phyloP scores from a whole-genome alignment of 2,888 invertebrate species.

The Tridacna crocea region DNA sequence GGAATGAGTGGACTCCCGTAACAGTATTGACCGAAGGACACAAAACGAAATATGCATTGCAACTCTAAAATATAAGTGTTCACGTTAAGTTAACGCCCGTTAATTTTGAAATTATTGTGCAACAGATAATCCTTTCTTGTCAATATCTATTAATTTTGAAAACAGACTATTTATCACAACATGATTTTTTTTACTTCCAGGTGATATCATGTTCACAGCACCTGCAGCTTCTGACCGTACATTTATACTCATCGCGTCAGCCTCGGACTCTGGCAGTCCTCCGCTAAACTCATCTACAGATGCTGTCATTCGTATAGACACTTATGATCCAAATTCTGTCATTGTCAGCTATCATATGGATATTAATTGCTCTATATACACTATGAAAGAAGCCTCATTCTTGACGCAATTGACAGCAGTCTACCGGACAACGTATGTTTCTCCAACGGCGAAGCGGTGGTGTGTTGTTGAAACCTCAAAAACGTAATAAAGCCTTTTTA shows the following conservation, averaged over 20 bases:
- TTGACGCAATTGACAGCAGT: slow-evolving; percentile 67
- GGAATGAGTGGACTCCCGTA: no score
- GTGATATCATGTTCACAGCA: neutral
- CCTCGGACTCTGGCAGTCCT: slow-evolving; percentile 70
- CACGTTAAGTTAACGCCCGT: no score
- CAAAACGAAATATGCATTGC: no score
- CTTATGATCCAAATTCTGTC: slow-evolving; percentile 67
- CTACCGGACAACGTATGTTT: slow-evolving; percentile 56
- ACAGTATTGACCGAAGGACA: no score
- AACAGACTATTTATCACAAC: no score
- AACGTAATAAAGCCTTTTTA: neutral
- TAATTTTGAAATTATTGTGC: no score
- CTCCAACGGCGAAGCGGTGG: slow-evolving; percentile 68
- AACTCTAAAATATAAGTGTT: no score
- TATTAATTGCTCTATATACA: slow-evolving; percentile 63
- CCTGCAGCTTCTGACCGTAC: neutral
- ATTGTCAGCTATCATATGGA: slow-evolving; percentile 63
- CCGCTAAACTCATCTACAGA: slow-evolving; percentile 54
- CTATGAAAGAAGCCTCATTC: slow-evolving; percentile 60
- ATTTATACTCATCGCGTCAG: slow-evolving; percentile 23
- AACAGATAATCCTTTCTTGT: no score
- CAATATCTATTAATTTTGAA: no score
- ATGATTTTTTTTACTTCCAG: neutral
- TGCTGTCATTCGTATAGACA: slow-evolving; percentile 73
- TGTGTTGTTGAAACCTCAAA: slow-evolving; percentile 62